These are phyloP conservation scores for Poeciliopsis retropinna DNA, from an alignment of 2,113 vertebrate genomes.

Conservation along the genomic window DNA sequence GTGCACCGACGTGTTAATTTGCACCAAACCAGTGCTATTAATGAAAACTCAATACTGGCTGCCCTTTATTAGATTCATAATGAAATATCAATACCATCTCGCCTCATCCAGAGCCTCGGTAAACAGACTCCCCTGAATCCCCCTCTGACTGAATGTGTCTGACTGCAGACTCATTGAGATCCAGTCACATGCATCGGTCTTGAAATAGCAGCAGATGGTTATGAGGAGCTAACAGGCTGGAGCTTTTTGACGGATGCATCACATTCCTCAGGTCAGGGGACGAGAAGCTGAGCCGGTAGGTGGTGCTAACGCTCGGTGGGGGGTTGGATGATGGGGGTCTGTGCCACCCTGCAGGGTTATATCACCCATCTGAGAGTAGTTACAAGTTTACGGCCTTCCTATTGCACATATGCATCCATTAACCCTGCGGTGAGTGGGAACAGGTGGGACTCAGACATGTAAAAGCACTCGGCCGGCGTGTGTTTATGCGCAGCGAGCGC, in stretches of 20 bases:
- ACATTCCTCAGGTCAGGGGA: conserved; percentile 35
- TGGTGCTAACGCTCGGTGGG: conserved; percentile 57
- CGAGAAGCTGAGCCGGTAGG: conserved; percentile 60
- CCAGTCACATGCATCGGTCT: conserved; percentile 49
- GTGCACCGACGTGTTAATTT: conserved; percentile 66
- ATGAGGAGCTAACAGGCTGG: conserved; percentile 31
- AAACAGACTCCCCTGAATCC: conserved; percentile 57
- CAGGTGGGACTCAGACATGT: conserved; percentile 47
- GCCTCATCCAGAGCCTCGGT: conserved; percentile 59
- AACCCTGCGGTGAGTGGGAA: conserved; percentile 51
- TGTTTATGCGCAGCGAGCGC: not conserved
- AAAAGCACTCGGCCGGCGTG: conserved; percentile 5
- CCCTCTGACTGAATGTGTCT: conserved; percentile 24
- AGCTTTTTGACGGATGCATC: conserved; percentile 41
- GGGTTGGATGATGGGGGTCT: not conserved
- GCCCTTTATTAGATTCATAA: conserved; percentile 77
- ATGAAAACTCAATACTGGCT: conserved; percentile 74
- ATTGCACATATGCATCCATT: conserved; percentile 40
- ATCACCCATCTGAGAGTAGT: conserved; percentile 63
- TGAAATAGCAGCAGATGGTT: conserved; percentile 56
- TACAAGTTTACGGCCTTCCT: conserved; percentile 53
- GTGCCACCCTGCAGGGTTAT: conserved; percentile 45
- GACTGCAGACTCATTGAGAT: conserved; percentile 58
- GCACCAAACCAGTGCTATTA: conserved; percentile 68
- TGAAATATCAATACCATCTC: conserved; percentile 78